Evolutionary conservation across 2,888 invertebrate species (phyloP).

Genomic region (Sphaerophoria rueppellii): DNA sequence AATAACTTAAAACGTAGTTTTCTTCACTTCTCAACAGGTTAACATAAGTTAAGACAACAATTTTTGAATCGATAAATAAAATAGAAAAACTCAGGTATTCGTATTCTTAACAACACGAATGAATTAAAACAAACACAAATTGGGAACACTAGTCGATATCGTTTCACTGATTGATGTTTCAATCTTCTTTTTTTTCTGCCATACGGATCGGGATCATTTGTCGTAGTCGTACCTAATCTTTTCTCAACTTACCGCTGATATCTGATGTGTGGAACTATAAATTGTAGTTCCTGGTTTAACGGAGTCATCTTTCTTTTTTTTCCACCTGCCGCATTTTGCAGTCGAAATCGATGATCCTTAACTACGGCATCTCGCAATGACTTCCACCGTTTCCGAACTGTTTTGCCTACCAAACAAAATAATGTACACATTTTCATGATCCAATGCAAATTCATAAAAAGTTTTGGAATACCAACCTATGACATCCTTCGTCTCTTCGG

Average conservation of each 20-base stretch:
- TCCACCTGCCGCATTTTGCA: slow-evolving; percentile 46
- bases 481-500: slow-evolving; percentile 44
- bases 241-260: slow-evolving; percentile 68
- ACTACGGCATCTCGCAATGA: slow-evolving; percentile 74
- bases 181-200: too few relatives aligned
- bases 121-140: neutral
- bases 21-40: too few relatives aligned
- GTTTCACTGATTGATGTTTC: too few relatives aligned
- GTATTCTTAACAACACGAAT: neutral
- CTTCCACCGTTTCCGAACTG: slow-evolving; percentile 75
- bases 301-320: slow-evolving; percentile 65
- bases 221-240: too few relatives aligned
- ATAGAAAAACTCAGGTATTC: neutral
- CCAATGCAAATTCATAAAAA: neutral
- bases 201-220: too few relatives aligned
- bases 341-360: slow-evolving; percentile 72
- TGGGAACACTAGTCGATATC: too few relatives aligned
- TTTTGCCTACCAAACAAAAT: slow-evolving; percentile 53
- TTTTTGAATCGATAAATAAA: neutral
- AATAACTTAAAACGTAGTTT: too few relatives aligned
- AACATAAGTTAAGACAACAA: too few relatives aligned
- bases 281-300: slow-evolving; percentile 71
- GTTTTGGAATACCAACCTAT: slow-evolving; percentile 67
- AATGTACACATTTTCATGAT: neutral
- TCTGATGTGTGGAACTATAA: slow-evolving; percentile 73